Base-by-base conservation (phyloP, 2,113 vertebrate genomes). In the Sturnus vulgaris region DNA sequence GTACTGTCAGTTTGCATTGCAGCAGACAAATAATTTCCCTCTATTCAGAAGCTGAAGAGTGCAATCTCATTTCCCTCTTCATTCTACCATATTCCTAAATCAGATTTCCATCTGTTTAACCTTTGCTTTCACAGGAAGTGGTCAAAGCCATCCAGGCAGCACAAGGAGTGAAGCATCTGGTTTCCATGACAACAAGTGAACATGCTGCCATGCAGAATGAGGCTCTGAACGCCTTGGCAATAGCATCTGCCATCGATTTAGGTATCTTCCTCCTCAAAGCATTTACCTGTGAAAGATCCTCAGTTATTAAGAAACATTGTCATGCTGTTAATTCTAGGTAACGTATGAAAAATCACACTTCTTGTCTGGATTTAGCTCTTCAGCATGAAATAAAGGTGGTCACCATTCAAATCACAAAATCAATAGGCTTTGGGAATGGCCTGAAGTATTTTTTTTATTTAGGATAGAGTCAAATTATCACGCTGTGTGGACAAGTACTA, bases 191-290 rank as follows among this genome's bases (percentile, higher is more conserved):
- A 93, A 98, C 97, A 56, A 99, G 98, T 5, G 96, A 98, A 75
- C 98, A 99, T 0, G 96, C 98, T 92, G 98, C 98, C 96, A 98
- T 98, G 97, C 99, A 99, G 97, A 99, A 99, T 17, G 98, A 99
- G 93, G 98, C 99, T 70, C 96, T 99, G 88, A 98, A 98, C 33
- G 98, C 99, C 52, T 90, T 99, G 97, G 98, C 98, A 35, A 98
- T 99, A 73, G 98, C 98, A 30, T 98, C 98, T 60, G 97, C 98
- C 50, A 97, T 98, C 7, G 96, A 98, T 86, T 98, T 99, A 59
- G 98, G 98, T 99, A 97, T 82, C 35, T 46, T 35, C 52, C 55
- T 53, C 25, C 39, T 69, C 16, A 44, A 73, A 81, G 2, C 10
- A 44, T 25, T 68, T 35, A 33, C 11, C 37, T 59, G 3, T 80